Base-by-base conservation (phyloP, 1,140 invertebrate genomes). In the Holcopasites calliopsidis region DNA sequence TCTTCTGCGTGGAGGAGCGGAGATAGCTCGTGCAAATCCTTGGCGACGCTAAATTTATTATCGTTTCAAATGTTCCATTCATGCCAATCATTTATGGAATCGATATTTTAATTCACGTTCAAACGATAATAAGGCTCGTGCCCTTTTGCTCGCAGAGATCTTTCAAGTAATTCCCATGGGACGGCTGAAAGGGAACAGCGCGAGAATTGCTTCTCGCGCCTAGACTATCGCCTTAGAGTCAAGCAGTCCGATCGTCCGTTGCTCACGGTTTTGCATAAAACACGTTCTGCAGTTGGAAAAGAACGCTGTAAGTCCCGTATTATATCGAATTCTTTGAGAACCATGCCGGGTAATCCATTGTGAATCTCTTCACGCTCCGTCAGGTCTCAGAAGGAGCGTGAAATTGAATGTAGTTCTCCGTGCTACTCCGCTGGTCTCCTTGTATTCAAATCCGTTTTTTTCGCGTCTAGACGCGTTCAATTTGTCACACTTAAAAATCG, bases 401-500 rank as follows among this genome's bases (percentile, higher is more conserved):
- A 76, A 79, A 70, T 77, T 77, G 73, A 57, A 58, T 18, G 28
- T 69, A 23, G 7, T 16, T 11, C 16, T 5, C 1, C 16, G 26
- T 2, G 7, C 26, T 28, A 47, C 4, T 54, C 33, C 21, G 13
- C 0, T 31, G n/a, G 6, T 40, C 50, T 18, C 5, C 23, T 33
- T 21, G n/a, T 18, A 21, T 18, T 16, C 10, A 10, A 55, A 31
- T 8, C 28, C 23, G 42, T 6, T 40, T 65, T 65, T 50, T 50
- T 13, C 18, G 2, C n/a, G 26, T 55, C 52, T 57, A 52, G 38
- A 33, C 65, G 31, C 18, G 31, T n/a, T 21, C 61, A 44, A 64
- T 64, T 64, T n/a, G n/a, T n/a, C n/a, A n/a, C n/a, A n/a, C n/a
- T n/a, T n/a, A n/a, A n/a, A n/a, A n/a, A n/a, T n/a, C n/a, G n/a